Evolutionary conservation across 2,113 vertebrate species (phyloP).

Genomic region (Anarhynchus alexandrinus): DNA sequence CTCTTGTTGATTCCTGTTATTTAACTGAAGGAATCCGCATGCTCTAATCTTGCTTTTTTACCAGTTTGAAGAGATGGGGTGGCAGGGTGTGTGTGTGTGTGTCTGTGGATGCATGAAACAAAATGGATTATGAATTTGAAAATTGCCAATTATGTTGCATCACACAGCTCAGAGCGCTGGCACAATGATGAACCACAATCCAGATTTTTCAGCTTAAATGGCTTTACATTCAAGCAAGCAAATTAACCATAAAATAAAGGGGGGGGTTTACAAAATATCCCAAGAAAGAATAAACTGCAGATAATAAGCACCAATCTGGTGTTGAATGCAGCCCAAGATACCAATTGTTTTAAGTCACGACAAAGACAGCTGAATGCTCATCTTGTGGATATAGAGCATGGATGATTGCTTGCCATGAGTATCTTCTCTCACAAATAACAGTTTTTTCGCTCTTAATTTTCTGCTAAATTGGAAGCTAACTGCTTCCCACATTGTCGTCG

Average conservation of each 20-base stretch:
- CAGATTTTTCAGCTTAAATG: conserved; percentile 85
- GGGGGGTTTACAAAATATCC: conserved; percentile 76
- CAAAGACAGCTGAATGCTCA: conserved; percentile 87
- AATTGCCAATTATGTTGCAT: conserved; percentile 82
- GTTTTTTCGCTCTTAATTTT: conserved; percentile 91
- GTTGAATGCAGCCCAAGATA: conserved; percentile 85
- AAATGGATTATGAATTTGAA: conserved; percentile 82
- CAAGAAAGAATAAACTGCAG: conserved; percentile 84
- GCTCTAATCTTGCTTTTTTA: background rate
- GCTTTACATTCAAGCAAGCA: conserved; percentile 85
- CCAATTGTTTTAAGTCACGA: conserved; percentile 89
- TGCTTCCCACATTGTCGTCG: conserved; percentile 86
- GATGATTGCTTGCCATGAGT: conserved; percentile 88
- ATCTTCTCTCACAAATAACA: conserved; percentile 90
- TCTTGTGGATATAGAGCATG: conserved; percentile 78
- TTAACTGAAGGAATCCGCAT: conserved; percentile 36
- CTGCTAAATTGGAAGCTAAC: conserved; percentile 91
- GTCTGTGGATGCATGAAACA: conserved; percentile 41
- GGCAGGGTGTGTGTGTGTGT: background rate
- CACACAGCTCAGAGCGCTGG: conserved; percentile 78
- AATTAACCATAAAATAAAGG: conserved; percentile 84
- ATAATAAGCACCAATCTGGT: conserved; percentile 88
- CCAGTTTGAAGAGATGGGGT: background rate
- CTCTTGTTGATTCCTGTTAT: background rate
- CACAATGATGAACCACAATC: conserved; percentile 73